Conservation (phyloP, 2,113 vertebrate species). For the Corythaixoides concolor region DNA sequence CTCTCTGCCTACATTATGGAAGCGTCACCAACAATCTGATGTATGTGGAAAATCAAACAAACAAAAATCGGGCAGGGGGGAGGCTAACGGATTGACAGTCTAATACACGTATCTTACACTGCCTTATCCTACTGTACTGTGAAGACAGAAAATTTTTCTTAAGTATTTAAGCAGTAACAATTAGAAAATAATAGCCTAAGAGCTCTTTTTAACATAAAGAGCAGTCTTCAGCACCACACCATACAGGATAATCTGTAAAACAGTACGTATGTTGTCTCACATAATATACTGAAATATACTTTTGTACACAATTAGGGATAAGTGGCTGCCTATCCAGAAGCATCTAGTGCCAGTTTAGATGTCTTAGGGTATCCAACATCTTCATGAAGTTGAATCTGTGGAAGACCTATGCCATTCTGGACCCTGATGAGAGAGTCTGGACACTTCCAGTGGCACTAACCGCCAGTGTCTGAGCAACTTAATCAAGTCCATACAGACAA, state of each 20-base stretch:
- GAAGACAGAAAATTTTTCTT: neutral
- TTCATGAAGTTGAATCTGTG: neutral
- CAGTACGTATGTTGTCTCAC: neutral
- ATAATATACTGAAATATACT: neutral
- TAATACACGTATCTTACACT: neutral
- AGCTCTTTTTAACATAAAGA: neutral
- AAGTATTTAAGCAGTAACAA: neutral
- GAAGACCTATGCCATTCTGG: neutral
- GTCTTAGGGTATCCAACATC: neutral
- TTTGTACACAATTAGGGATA: neutral
- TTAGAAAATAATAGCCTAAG: neutral
- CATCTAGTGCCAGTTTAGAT: neutral
- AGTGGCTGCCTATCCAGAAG: neutral
- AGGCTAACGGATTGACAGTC: neutral
- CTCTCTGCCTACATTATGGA: neutral
- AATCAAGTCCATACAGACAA: neutral
- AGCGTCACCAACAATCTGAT: neutral
- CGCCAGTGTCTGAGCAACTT: no score
- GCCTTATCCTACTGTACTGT: neutral
- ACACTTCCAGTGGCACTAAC: neutral
- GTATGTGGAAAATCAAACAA: neutral
- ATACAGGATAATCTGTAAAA: no score
- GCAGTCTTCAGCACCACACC: neutral
- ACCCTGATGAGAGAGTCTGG: neutral
- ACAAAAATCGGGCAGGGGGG: neutral